Percentiles rank a stretch among this genome's conserved stretches.
phyloP scores from a whole-genome alignment of 2,888 invertebrate genomes.

The Drosophila tripunctata region DNA sequence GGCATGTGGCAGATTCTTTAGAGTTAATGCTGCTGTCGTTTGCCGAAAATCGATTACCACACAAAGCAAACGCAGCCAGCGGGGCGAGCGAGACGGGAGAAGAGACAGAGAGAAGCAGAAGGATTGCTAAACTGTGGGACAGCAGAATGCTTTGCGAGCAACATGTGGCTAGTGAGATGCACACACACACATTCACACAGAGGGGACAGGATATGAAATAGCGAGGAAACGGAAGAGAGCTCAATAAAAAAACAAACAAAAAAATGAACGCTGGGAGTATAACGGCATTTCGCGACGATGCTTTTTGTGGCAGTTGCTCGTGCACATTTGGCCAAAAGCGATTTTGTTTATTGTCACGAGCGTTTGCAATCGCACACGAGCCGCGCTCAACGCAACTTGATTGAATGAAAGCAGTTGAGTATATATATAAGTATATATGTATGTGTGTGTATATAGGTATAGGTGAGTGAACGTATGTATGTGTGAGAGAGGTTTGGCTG shows the following conservation, averaged over 20 bases:
- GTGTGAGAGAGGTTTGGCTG: conserved; percentile 1
- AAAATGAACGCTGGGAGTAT: conserved; percentile 17
- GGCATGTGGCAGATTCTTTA: conserved; percentile 29
- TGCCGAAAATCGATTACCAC: conserved; percentile 65
- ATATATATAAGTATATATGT: conserved; percentile 6
- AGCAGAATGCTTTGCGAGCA: conserved; percentile 27
- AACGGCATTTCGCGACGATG: conserved; percentile 28
- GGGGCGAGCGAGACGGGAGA: background rate
- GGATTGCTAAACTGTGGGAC: background rate
- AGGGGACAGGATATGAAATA: background rate
- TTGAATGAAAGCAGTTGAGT: conserved; percentile 44
- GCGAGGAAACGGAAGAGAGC: background rate
- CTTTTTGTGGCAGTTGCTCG: conserved; percentile 27
- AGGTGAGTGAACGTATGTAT: background rate
- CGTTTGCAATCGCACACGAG: conserved; percentile 43
- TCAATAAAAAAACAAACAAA: conserved; percentile 16
- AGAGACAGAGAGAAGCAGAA: background rate
- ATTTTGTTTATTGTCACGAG: conserved; percentile 50
- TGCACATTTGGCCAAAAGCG: conserved; percentile 42
- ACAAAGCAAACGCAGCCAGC: conserved; percentile 20
- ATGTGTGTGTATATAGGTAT: background rate
- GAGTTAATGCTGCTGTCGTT: conserved; percentile 50
- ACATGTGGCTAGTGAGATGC: conserved; percentile 41
- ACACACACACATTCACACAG: conserved; percentile 4
- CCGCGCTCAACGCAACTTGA: conserved; percentile 33